Base-by-base conservation (phyloP, 1,140 invertebrate genomes). In the Drosophila neocordata region DNA sequence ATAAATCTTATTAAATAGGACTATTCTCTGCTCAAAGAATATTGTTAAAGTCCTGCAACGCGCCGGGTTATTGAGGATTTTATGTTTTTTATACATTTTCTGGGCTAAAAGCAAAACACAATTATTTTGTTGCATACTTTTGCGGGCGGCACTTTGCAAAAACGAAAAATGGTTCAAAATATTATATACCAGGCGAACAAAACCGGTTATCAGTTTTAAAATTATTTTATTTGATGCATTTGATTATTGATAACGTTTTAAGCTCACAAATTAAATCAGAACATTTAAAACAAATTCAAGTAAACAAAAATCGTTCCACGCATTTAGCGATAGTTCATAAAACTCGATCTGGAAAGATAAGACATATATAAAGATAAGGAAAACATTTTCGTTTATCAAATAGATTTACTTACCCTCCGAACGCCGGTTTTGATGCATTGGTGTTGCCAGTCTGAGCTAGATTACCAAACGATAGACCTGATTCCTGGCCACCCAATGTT, bases 401-500 rank as follows among this genome's bases (percentile, higher is more conserved):
- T n/a, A 53, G 15, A 13, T 0, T 20, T 6, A 88, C 89, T 91
- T 74, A 93, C 93, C 92, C 92, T 56, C 92, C 92, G 80, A 93
- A 93, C 20, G 84, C 74, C 8, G 90, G 77, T 55, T 91, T 91
- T 20, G 89, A 83, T 18, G 79, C 27, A 55, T 90, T 81, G 4
- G 89, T 58, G 15, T 79, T 84, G 24, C 89, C 79, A 35, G 93
- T 91, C 69, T 94, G 93, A 5, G 93, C 93, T 51, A 94, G 79
- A 82, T 93, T 94, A 1, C 93, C 93, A 82, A 94, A 94, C 8
- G 93, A 92, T 7, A 94, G 57, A 0, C 89, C 90, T 5, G 93
- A 93, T 52, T 93, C 92, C 64, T 93, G 92, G 51, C 91, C 92
- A 5, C 93, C 93, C 20, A 94, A 77, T 65, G 92, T 93, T 65